Evolutionary conservation across 2,888 invertebrate species (phyloP), one percentile per base, ranked within the genome.

Genomic region (Agrochola litura): DNA sequence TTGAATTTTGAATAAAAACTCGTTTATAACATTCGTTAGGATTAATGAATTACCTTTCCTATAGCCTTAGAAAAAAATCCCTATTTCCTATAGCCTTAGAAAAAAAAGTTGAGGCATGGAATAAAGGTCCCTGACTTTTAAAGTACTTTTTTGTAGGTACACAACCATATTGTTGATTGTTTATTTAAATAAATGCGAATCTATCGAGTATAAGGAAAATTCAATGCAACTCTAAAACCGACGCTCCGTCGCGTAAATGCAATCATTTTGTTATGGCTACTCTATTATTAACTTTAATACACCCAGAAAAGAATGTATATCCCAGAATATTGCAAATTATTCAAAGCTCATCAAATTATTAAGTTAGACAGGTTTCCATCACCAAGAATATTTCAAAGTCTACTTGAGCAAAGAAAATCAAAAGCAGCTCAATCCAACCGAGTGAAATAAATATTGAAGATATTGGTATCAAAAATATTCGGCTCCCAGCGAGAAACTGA

Each of bases 381-480:
- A 25, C 10, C 49, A 41, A 58, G 6, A 76, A 43, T 30, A 30
- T 30, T 76, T 6, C n/a, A 3, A 12, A 74, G 5, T 49, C 12
- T 16, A 46, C 37, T 37, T 54, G 25, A 22, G 46, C 8, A 56
- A 16, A 54, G 19, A 69, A 76, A 43, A 43, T 65, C 5, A 52
- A 56, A 71, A 49, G 19, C 58, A 30, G 2, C 56, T 49, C 41
- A 58, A 41, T 58, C 0, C 30, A 49, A 52, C 30, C 37, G 30
- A 58, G 6, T 22, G 72, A n/a, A 71, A 71, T 76, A 71, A 76
- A 80, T 71, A n/a, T 58, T 58, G 37, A 41, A 76, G 54, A 68
- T 67, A 66, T 83, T 56, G 84, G n/a, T 54, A 25, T 52, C 49
- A 16, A 52, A 81, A 58, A 84, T 79, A 79, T 79, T 80, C 60